phyloP scores from a whole-genome alignment of 1,140 invertebrate genomes.

The Drosophila funebris region DNA sequence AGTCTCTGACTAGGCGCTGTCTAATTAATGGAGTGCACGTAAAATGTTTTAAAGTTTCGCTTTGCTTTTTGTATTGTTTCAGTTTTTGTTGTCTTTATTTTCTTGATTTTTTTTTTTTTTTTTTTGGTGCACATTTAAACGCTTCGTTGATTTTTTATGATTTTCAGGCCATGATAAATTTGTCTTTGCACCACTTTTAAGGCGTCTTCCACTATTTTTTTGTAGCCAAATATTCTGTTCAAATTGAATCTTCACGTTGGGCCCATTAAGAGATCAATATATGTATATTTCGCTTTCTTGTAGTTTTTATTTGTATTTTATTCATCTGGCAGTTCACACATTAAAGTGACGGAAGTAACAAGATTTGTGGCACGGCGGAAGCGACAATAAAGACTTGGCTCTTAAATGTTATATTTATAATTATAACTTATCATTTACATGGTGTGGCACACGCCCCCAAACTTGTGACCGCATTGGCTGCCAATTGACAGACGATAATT shows the following conservation, averaged over 20 bases:
- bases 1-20: constrained; percentile 20
- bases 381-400: constrained; percentile 40
- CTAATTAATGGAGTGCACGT: constrained; percentile 77
- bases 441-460: constrained; percentile 1
- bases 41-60: constrained; percentile 46
- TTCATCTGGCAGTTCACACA: constrained; percentile 57
- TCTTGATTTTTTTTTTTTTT: constrained; percentile 11
- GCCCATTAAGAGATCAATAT: constrained; percentile 77
- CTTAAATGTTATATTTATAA: constrained; percentile 58
- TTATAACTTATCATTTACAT: constrained; percentile 62
- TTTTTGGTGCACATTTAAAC: constrained; percentile 72
- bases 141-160: constrained; percentile 61
- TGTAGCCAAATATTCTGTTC: constrained; percentile 41
- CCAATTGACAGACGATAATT: constrained; percentile 4
- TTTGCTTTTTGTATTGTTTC: constrained; percentile 28
- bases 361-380: constrained; percentile 77
- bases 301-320: constrained; percentile 17
- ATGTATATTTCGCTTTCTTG: constrained; percentile 41
- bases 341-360: constrained; percentile 72
- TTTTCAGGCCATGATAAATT: constrained; percentile 68
- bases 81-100: too few species aligned
- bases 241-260: constrained; percentile 48
- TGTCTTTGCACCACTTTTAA: constrained; percentile 33
- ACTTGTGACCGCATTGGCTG: constrained; percentile 11
- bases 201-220: constrained; percentile 45